These are phyloP conservation scores for Syrista parreyssii DNA, from an alignment of 2,888 invertebrate species.

Conservation along the genomic window DNA sequence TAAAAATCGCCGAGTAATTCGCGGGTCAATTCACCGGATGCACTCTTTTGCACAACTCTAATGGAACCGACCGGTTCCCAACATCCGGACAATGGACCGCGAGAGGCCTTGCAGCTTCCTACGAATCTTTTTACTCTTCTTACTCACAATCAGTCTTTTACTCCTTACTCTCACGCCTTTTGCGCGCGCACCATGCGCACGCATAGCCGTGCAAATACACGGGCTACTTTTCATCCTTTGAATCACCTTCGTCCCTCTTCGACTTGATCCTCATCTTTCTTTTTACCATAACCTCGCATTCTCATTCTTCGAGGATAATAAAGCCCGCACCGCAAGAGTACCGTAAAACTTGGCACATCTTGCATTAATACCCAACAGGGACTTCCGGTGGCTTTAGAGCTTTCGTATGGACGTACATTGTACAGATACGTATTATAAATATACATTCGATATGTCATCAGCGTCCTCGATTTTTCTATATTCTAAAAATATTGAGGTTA, in stretches of 20 bases:
- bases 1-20: not conserved
- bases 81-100: conserved; percentile 33
- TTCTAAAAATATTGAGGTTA: not conserved
- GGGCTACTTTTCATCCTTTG: conserved; percentile 11
- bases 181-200: not conserved
- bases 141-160: conserved; percentile 25
- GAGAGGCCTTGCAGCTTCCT: conserved; percentile 30
- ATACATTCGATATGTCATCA: not conserved
- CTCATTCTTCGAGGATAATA: conserved; percentile 14
- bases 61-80: conserved; percentile 38
- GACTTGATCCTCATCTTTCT: conserved; percentile 18
- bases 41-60: not conserved
- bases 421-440: not conserved
- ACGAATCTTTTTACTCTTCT: conserved; percentile 30
- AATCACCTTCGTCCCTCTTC: conserved; percentile 1
- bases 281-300: conserved; percentile 13
- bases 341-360: not conserved
- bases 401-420: not conserved
- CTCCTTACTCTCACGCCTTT: conserved; percentile 31
- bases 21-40: not conserved
- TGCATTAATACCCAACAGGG: not conserved
- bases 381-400: not conserved
- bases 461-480: not conserved
- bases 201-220: not conserved
- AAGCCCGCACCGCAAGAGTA: not conserved